Evolutionary conservation across 2,113 vertebrate species (phyloP).

Genomic region (Ciconia boyciana): DNA sequence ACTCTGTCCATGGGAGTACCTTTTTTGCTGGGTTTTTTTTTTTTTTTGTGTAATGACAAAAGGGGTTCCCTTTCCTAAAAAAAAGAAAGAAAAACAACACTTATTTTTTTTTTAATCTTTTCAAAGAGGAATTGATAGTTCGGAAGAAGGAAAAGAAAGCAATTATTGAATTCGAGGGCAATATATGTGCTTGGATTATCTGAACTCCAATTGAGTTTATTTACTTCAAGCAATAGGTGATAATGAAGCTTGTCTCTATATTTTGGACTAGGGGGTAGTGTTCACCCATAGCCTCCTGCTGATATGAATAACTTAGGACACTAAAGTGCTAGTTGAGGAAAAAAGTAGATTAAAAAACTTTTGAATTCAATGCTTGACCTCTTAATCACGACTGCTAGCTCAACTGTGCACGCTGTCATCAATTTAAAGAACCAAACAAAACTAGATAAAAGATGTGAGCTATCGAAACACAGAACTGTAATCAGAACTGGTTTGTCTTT

Average conservation of each 20-base stretch:
- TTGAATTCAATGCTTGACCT: slow-evolving; percentile 67
- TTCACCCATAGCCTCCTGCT: slow-evolving; percentile 37
- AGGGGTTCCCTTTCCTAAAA: slow-evolving; percentile 71
- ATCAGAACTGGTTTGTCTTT: slow-evolving; percentile 69
- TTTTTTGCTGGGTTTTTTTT: slow-evolving; percentile 67
- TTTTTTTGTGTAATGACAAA: slow-evolving; percentile 81
- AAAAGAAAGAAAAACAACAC: slow-evolving; percentile 24
- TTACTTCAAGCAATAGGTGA: slow-evolving; percentile 47
- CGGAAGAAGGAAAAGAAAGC: slow-evolving; percentile 39
- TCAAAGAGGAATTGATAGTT: slow-evolving; percentile 73
- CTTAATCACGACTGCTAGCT: slow-evolving; percentile 75
- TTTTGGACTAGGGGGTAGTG: slow-evolving; percentile 40
- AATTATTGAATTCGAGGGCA: slow-evolving; percentile 66
- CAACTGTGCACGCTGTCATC: slow-evolving; percentile 65
- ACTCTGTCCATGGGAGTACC: slow-evolving; percentile 75
- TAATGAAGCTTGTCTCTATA: slow-evolving; percentile 27
- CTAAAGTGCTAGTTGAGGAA: slow-evolving; percentile 5
- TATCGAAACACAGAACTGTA: slow-evolving; percentile 64
- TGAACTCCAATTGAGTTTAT: slow-evolving; percentile 35
- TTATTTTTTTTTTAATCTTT: slow-evolving; percentile 77
- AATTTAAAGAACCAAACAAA: slow-evolving; percentile 68
- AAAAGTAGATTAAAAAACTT: slow-evolving; percentile 49
- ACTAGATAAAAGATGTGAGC: slow-evolving; percentile 18
- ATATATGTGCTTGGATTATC: slow-evolving; percentile 60
- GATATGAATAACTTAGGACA: slow-evolving; percentile 29